These are phyloP conservation scores for Leptothorax acervorum DNA, from an alignment of 2,888 invertebrate genomes.

Conservation along the genomic window DNA sequence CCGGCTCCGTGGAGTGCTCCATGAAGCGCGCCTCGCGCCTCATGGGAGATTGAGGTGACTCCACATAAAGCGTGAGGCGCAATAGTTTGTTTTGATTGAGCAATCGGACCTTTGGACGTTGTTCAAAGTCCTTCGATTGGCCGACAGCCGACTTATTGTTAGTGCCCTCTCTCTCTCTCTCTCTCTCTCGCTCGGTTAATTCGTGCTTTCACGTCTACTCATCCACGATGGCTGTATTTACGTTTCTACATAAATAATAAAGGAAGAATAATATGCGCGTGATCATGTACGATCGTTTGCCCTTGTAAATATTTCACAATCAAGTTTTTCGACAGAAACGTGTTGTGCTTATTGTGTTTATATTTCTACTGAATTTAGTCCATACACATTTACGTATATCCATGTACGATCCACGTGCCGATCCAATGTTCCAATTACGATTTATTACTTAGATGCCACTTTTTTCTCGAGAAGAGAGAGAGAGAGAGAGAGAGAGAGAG, in stretches of 20 bases:
- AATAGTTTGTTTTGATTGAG: slow-evolving; percentile 36
- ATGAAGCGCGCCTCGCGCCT: not conserved
- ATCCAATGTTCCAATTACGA: not conserved
- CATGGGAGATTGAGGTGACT: not conserved
- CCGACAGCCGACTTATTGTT: too few species aligned
- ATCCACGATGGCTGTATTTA: too few species aligned
- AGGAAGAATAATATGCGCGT: too few species aligned
- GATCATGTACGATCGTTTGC: too few species aligned
- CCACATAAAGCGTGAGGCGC: not conserved
- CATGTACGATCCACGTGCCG: not conserved
- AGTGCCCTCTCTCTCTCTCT: too few species aligned
- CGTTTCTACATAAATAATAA: too few species aligned
- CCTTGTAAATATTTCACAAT: not conserved
- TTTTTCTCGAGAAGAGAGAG: too few species aligned
- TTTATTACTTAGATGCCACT: not conserved
- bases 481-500: too few species aligned
- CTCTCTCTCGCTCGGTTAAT: too few species aligned
- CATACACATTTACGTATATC: not conserved
- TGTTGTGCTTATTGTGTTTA: not conserved
- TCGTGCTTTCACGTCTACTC: too few species aligned
- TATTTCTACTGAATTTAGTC: not conserved
- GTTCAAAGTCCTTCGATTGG: not conserved
- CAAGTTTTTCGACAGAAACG: not conserved
- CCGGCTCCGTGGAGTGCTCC: too few species aligned
- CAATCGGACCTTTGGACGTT: not conserved